Evolutionary conservation across 2,888 invertebrate species (phyloP).

Genomic region (Hemicrepidius hirtus): DNA sequence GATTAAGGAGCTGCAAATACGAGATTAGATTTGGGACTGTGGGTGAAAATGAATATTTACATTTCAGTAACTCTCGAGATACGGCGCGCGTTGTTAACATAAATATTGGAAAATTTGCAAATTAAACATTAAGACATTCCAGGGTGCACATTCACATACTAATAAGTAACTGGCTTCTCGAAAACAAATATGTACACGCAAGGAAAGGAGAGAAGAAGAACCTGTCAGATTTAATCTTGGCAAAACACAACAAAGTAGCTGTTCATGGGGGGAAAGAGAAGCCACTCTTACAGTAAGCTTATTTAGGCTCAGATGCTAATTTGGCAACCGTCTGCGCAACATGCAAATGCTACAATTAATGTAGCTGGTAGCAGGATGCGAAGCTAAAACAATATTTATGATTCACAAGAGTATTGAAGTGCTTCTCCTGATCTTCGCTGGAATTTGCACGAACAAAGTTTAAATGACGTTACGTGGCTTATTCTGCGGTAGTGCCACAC

Average conservation of each 20-base stretch:
- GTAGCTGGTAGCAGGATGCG: conserved; percentile 50
- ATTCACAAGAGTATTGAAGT: conserved; percentile 62
- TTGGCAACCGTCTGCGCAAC: conserved; percentile 54
- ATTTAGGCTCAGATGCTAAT: conserved; percentile 50
- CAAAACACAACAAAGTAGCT: conserved; percentile 48
- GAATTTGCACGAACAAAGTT: conserved; percentile 48
- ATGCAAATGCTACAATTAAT: conserved; percentile 62
- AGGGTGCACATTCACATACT: conserved; percentile 17
- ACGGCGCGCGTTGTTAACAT: conserved; percentile 22
- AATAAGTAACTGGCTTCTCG: conserved; percentile 4
- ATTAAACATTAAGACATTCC: conserved; percentile 36
- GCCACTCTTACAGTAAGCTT: conserved; percentile 48
- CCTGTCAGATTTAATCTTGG: conserved; percentile 48
- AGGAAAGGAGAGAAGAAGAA: conserved; percentile 30
- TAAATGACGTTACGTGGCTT: conserved; percentile 62
- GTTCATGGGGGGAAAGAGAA: conserved; percentile 36
- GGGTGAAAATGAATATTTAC: conserved; percentile 31
- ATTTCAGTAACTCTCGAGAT: conserved; percentile 18
- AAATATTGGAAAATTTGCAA: conserved; percentile 39
- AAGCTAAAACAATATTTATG: conserved; percentile 60
- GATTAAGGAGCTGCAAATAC: conserved; percentile 24
- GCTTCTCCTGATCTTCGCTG: conserved; percentile 34
- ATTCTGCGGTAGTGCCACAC: not conserved
- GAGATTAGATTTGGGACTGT: conserved; percentile 21
- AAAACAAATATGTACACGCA: conserved; percentile 25